Evolutionary conservation across 1,140 invertebrate species (phyloP), one percentile per base, ranked within the genome.

Genomic region (Magallana angulata): DNA sequence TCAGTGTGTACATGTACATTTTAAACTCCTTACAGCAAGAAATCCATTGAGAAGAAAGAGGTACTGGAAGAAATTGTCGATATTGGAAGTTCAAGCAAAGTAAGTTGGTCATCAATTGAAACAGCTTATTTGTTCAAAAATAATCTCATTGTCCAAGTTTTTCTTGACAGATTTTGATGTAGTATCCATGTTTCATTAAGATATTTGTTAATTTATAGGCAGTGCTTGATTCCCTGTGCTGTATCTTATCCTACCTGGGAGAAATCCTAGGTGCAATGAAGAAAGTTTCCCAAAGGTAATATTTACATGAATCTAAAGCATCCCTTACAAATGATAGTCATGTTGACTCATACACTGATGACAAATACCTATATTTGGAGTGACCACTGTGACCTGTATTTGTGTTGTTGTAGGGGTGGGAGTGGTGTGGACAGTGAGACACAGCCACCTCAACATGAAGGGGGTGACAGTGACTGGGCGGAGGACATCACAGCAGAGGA

Each of bases 401-500:
- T 48, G 36, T 64, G 18, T 71, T 84, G 95, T 92, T 95, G 96
- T 85, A 88, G 97, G 90, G 96, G 97, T 86, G 94, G 96, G 62
- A 96, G 96, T 94, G 24, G 8, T 71, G 7, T 86, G 14, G 90
- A 90, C 30, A 80, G 82, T 71, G 87, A 91, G 3, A 62, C 84
- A 6, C 64, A 60, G 36, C 68, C 97, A 11, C 96, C 95, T 14
- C 18, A 18, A 71, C 95, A 97, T 85, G 94, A 94, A 56, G 86
- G 97, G 59, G 86, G 97, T 58, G 97, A 97, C 89, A 96, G 97
- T 81, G 98, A 98, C 92, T 97, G 97, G 96, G 96, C 97, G 0
- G 98, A 98, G 84, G 98, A 98, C 87, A 93, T 96, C 4, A 96
- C 96, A 14, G 95, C 97, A 87, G 98, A 99, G 58, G 98, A 98